Conservation (phyloP, 2,888 invertebrate genomes). For the Odontocerum albicorne region DNA sequence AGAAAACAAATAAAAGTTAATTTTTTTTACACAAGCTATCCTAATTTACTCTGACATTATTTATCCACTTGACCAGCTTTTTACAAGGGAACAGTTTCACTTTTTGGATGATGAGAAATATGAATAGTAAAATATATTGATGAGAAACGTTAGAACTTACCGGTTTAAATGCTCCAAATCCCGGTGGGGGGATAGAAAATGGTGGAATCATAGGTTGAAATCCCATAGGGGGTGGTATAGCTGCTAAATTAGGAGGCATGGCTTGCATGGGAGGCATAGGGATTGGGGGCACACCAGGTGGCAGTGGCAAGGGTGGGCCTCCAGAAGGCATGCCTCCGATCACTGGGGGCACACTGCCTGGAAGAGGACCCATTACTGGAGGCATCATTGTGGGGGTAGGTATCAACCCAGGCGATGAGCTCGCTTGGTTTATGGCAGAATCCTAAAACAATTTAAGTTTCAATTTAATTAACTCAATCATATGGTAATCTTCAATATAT, state of each 20-base stretch:
- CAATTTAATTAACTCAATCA: too few species aligned
- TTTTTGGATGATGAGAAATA: too few species aligned
- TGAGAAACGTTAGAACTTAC: too few species aligned
- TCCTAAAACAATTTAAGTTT: too few species aligned
- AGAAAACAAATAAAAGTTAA: too few species aligned
- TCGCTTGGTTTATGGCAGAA: too few species aligned
- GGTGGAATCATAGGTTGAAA: slow-evolving; percentile 59
- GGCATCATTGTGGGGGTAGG: slow-evolving; percentile 40
- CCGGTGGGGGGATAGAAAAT: slow-evolving; percentile 80
- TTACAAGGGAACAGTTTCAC: too few species aligned
- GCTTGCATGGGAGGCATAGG: slow-evolving; percentile 52
- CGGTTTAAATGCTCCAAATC: slow-evolving; percentile 59
- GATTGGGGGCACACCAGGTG: slow-evolving; percentile 46
- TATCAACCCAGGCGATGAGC: not conserved
- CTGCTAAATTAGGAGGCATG: slow-evolving; percentile 46
- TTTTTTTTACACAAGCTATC: not conserved
- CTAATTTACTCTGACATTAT: too few species aligned
- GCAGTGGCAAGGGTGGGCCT: slow-evolving; percentile 39
- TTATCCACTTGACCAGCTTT: too few species aligned
- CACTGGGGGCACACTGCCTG: slow-evolving; percentile 49
- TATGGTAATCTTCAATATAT: too few species aligned
- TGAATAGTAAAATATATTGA: too few species aligned
- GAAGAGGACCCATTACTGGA: slow-evolving; percentile 50
- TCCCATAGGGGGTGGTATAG: slow-evolving; percentile 54
- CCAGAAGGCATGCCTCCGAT: slow-evolving; percentile 48